These are phyloP conservation scores for Agrotis exclamationis DNA, from an alignment of 2,888 invertebrate species.

Conservation along the genomic window DNA sequence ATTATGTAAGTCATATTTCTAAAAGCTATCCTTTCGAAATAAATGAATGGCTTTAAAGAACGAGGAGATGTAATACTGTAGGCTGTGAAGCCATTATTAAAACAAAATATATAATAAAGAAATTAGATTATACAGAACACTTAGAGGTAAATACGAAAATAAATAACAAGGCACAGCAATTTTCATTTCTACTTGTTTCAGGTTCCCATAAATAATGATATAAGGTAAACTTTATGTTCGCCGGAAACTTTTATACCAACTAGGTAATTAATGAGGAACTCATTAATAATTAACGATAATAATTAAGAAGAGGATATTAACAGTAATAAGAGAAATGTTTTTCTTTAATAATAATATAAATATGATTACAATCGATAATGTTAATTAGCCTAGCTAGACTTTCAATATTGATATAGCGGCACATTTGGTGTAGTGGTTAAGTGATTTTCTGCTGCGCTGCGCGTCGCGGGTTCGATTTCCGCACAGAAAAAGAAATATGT, in stretches of 20 bases:
- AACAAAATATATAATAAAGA: neutral
- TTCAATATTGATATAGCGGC: neutral
- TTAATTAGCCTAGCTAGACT: neutral
- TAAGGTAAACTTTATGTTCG: slow-evolving; percentile 36
- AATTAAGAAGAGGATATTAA: slow-evolving; percentile 13
- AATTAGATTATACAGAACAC: neutral
- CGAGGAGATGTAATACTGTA: no score
- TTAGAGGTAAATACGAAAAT: neutral
- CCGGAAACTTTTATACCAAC: slow-evolving; percentile 39
- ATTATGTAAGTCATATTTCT: no score
- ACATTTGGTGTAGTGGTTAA: no score
- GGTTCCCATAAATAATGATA: slow-evolving; percentile 32
- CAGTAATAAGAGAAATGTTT: neutral
- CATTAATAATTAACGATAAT: slow-evolving; percentile 16
- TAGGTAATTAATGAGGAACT: slow-evolving; percentile 44
- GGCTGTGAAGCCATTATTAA: no score
- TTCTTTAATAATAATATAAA: neutral
- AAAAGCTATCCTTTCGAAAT: no score
- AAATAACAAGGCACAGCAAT: slow-evolving; percentile 13
- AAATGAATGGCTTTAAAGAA: no score
- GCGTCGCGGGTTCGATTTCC: no score
- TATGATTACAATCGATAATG: neutral
- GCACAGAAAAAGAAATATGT: no score
- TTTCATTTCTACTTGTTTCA: slow-evolving; percentile 10
- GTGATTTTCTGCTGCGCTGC: no score